These are phyloP conservation scores for Varanus komodoensis DNA, from an alignment of 2,113 vertebrate species.

Conservation along the genomic window DNA sequence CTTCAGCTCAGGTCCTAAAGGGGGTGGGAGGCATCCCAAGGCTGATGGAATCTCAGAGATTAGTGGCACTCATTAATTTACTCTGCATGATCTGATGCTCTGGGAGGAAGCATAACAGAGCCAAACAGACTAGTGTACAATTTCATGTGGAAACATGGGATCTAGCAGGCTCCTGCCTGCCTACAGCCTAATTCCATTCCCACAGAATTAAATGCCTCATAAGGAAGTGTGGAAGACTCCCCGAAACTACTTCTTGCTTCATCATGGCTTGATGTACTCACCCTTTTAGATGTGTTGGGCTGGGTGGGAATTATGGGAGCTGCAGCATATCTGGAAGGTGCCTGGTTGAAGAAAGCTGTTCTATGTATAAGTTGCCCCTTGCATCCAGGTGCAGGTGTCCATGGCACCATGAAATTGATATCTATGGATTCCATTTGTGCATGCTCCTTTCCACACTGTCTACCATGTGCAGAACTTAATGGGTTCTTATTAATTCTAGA, in stretches of 20 bases:
- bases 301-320: neutral
- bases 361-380: too few species aligned
- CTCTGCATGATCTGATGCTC: too few species aligned
- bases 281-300: neutral
- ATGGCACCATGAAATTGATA: neutral
- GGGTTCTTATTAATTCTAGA: too few species aligned
- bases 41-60: too few species aligned
- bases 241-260: neutral
- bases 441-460: neutral
- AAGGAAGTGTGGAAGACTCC: neutral
- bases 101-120: neutral
- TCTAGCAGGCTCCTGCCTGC: neutral
- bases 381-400: too few species aligned
- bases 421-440: neutral
- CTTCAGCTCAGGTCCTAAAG: too few species aligned
- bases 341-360: too few species aligned
- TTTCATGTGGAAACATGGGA: neutral
- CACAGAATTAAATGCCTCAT: too few species aligned
- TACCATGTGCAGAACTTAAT: neutral
- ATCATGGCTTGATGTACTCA: neutral
- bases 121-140: neutral
- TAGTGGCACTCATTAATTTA: too few species aligned
- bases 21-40: too few species aligned
- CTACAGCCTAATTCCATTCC: neutral
- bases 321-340: neutral